These are phyloP conservation scores for Enteromius argenteus DNA, from an alignment of 2,797 vertebrate species.

Conservation along the genomic window DNA sequence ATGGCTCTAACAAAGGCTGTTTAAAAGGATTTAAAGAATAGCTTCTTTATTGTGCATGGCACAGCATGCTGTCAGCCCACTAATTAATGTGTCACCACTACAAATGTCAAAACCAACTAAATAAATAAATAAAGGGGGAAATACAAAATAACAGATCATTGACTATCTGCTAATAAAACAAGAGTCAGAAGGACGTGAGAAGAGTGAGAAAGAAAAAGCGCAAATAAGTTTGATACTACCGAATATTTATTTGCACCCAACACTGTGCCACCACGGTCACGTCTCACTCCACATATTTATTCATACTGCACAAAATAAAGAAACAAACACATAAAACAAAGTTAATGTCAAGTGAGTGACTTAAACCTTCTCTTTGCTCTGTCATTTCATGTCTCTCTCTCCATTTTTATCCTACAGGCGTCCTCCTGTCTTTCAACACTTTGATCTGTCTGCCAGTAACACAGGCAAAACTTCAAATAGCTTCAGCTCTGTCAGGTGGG, in stretches of 20 bases:
- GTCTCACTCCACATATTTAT: slow-evolving; percentile 61
- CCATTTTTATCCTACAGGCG: slow-evolving; percentile 50
- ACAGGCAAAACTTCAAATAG: slow-evolving; percentile 72
- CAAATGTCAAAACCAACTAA: not conserved
- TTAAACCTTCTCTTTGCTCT: slow-evolving; percentile 52
- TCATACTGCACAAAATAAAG: slow-evolving; percentile 51
- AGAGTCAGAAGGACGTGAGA: slow-evolving; percentile 22
- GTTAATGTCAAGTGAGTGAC: slow-evolving; percentile 66
- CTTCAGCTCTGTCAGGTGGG: slow-evolving; percentile 70
- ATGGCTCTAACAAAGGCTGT: not conserved
- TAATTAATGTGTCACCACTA: slow-evolving; percentile 1
- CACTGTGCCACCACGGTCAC: not conserved
- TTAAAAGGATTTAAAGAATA: not conserved
- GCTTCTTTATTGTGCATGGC: not conserved
- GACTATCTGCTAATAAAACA: slow-evolving; percentile 5
- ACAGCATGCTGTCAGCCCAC: not conserved
- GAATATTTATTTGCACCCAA: slow-evolving; percentile 38
- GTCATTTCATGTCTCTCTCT: slow-evolving; percentile 32
- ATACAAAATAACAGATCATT: not conserved
- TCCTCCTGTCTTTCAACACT: slow-evolving; percentile 54
- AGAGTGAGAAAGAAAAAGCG: slow-evolving; percentile 37
- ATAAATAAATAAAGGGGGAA: not conserved
- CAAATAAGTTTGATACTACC: slow-evolving; percentile 28
- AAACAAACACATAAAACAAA: slow-evolving; percentile 64
- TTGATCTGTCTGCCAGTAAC: slow-evolving; percentile 73